Evolutionary conservation across 2,113 vertebrate genomes (phyloP).

Genomic region (Sigmodon hispidus): DNA sequence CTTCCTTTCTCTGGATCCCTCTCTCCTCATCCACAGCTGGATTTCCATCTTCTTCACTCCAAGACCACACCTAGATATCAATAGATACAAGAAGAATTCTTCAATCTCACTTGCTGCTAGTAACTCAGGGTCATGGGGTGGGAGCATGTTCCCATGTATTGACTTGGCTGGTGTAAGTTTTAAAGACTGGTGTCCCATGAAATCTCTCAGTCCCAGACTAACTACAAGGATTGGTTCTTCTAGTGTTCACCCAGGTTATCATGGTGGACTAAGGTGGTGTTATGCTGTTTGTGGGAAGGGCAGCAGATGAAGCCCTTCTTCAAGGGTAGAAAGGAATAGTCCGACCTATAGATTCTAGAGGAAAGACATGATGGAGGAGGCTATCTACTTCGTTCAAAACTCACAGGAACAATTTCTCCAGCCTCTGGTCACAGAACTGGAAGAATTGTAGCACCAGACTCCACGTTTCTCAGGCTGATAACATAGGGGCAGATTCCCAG

Average conservation of each 20-base stretch:
- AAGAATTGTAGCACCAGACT: not conserved
- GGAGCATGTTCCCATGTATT: fast-evolving
- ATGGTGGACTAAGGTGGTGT: no score
- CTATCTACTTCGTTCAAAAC: not conserved
- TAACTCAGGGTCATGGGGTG: not conserved
- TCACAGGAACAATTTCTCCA: not conserved
- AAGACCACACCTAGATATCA: not conserved
- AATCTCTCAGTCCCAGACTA: not conserved
- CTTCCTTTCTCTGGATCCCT: not conserved
- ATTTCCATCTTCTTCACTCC: not conserved
- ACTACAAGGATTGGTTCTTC: not conserved
- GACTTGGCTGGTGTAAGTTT: not conserved
- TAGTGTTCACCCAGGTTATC: not conserved
- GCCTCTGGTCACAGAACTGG: no score
- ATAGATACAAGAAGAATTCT: not conserved
- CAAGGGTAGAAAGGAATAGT: not conserved
- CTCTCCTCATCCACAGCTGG: not conserved
- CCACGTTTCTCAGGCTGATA: not conserved
- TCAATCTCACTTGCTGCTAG: not conserved
- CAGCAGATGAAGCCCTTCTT: not conserved
- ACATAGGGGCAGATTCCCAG: not conserved
- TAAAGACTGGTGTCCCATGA: not conserved
- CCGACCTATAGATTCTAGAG: not conserved
- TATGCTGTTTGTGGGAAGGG: not conserved
- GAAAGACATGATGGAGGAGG: not conserved